These are phyloP conservation scores for Leptinotarsa rubiginosa DNA, from an alignment of 2,888 invertebrate species.

Conservation along the genomic window DNA sequence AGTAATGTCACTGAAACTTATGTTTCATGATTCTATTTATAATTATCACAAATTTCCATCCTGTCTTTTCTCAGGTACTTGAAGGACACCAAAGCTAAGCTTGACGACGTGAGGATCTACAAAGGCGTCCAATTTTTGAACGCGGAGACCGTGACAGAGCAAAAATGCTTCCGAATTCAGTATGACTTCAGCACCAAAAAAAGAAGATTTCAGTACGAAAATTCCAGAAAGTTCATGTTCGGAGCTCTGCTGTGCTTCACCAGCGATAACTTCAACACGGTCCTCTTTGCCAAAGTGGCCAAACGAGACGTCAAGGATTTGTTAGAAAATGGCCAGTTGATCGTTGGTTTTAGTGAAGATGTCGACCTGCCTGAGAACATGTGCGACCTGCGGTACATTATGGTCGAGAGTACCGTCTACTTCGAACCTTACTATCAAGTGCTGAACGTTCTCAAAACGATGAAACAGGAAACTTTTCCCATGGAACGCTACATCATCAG, in stretches of 20 bases:
- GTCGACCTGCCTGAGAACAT: constrained; percentile 28
- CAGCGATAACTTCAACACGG: constrained; percentile 74
- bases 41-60: no score
- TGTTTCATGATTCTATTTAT: no score
- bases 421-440: constrained; percentile 87
- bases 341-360: constrained; percentile 59
- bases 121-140: constrained; percentile 36
- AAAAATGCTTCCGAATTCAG: constrained; percentile 45
- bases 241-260: constrained; percentile 83
- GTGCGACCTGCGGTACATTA: constrained; percentile 68
- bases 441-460: constrained; percentile 74
- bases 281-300: constrained; percentile 78
- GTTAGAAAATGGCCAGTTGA: constrained; percentile 69
- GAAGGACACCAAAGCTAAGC: constrained; percentile 37
- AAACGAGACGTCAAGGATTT: constrained; percentile 68
- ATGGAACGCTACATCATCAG: constrained; percentile 78
- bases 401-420: constrained; percentile 84
- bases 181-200: constrained; percentile 49
- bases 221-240: constrained; percentile 73
- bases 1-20: no score
- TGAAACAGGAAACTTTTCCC: constrained; percentile 72
- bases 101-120: constrained; percentile 37
- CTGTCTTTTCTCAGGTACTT: constrained; percentile 40
- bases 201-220: constrained; percentile 65
- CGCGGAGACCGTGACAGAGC: constrained; percentile 45